phyloP scores from a whole-genome alignment of 2,888 invertebrate species.

The Mesochorus sp. region DNA sequence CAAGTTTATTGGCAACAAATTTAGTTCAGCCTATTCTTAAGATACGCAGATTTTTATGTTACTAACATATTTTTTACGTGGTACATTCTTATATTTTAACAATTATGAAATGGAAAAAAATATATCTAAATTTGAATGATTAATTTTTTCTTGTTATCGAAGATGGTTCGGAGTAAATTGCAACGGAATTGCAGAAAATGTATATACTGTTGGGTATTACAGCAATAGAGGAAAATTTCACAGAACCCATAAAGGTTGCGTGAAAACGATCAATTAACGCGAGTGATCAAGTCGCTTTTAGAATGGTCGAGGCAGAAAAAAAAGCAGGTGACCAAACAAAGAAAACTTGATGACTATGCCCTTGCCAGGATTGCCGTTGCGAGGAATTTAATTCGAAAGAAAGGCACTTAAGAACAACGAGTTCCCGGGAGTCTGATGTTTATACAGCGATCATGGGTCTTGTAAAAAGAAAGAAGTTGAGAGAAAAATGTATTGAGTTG shows the following conservation, averaged over 20 bases:
- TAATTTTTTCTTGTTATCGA: too few relatives aligned
- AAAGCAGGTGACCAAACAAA: background rate
- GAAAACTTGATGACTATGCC: conserved; percentile 32
- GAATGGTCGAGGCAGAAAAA: background rate
- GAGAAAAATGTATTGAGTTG: conserved; percentile 35
- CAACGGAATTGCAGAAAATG: background rate
- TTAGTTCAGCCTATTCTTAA: too few relatives aligned
- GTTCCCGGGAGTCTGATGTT: conserved; percentile 37
- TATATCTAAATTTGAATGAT: too few relatives aligned
- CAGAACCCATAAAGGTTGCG: conserved; percentile 26
- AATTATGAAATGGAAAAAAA: too few relatives aligned
- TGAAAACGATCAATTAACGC: conserved; percentile 29
- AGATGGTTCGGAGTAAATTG: background rate
- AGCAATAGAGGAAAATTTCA: background rate
- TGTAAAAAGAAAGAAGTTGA: conserved; percentile 8
- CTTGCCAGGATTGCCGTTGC: conserved; percentile 28
- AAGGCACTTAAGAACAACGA: conserved; percentile 45
- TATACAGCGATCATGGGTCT: conserved; percentile 8
- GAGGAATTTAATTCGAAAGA: conserved; percentile 33
- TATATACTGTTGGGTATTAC: background rate
- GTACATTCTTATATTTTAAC: background rate
- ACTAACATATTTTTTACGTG: too few relatives aligned
- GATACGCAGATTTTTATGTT: too few relatives aligned
- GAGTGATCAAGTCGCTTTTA: conserved; percentile 6
- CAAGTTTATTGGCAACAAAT: too few relatives aligned